These are phyloP conservation scores for Atta colombica DNA, from an alignment of 1,140 invertebrate species.

Conservation along the genomic window DNA sequence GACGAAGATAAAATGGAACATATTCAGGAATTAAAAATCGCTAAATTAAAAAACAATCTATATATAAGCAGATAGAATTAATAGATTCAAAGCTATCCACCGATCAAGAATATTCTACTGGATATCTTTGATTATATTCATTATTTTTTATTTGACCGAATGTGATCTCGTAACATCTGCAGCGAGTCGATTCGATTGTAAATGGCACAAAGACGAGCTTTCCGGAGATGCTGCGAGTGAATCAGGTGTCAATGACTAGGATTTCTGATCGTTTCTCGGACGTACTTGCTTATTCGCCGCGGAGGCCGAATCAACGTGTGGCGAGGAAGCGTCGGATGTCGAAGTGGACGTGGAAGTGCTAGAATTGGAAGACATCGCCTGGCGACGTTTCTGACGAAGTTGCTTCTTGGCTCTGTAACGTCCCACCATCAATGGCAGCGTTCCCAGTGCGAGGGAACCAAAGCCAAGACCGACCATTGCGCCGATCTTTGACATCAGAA, in stretches of 20 bases:
- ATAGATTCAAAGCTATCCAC: slow-evolving; percentile 3
- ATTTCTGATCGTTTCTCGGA: background rate
- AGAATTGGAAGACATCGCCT: slow-evolving; percentile 80
- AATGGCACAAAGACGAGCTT: slow-evolving; percentile 12
- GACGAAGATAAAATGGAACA: background rate
- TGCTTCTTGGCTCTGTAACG: slow-evolving; percentile 80
- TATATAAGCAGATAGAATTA: background rate
- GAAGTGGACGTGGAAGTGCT: slow-evolving; percentile 78
- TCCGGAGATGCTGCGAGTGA: slow-evolving; percentile 41
- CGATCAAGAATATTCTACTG: background rate
- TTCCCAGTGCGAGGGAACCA: slow-evolving; percentile 86
- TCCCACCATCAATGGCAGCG: slow-evolving; percentile 86
- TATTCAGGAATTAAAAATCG: background rate
- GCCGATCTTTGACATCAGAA: slow-evolving; percentile 86
- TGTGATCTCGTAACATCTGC: background rate
- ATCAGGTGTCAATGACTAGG: background rate
- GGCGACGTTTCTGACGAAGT: slow-evolving; percentile 72
- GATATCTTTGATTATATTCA: background rate
- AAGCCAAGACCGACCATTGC: slow-evolving; percentile 87
- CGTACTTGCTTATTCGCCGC: slow-evolving; percentile 70
- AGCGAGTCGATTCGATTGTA: background rate
- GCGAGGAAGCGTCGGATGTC: slow-evolving; percentile 64
- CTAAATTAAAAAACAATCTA: background rate
- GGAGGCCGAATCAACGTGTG: slow-evolving; percentile 41
- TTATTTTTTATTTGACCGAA: background rate